Evolutionary conservation across 1,140 invertebrate species (phyloP).

Genomic region (Akabosia matsudoensis): DNA sequence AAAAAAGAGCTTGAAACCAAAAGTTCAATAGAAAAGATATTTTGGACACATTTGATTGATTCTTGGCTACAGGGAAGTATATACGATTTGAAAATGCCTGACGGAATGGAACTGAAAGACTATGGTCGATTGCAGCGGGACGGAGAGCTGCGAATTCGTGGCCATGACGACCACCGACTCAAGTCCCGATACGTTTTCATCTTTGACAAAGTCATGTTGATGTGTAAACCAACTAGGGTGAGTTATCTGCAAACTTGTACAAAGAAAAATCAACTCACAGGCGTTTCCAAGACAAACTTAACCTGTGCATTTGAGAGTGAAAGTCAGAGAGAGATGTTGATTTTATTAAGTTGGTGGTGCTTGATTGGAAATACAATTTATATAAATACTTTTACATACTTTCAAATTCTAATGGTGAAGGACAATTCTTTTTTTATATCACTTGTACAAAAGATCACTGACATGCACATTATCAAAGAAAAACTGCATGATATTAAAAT

Average conservation of each 20-base stretch:
- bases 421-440: too few relatives aligned
- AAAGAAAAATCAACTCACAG: not conserved
- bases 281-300: too few relatives aligned
- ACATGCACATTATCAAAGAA: too few relatives aligned
- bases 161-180: slow-evolving; percentile 80
- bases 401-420: too few relatives aligned
- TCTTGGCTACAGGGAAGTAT: slow-evolving; percentile 66
- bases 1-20: not conserved
- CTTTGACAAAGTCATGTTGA: slow-evolving; percentile 92
- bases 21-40: not conserved
- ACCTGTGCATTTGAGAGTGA: too few relatives aligned
- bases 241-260: slow-evolving; percentile 49
- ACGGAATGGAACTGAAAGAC: slow-evolving; percentile 73
- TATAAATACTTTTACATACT: too few relatives aligned
- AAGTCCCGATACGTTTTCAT: slow-evolving; percentile 75
- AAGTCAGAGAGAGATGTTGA: not conserved
- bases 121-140: slow-evolving; percentile 88
- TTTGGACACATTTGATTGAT: not conserved
- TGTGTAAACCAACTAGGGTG: slow-evolving; percentile 84
- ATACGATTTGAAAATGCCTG: slow-evolving; percentile 73
- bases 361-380: not conserved
- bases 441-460: too few relatives aligned
- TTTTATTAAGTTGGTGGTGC: too few relatives aligned
- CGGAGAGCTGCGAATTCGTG: slow-evolving; percentile 88
- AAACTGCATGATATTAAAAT: too few relatives aligned